Evolutionary conservation across 2,113 vertebrate genomes (phyloP).

Genomic region (Mustelus asterias): DNA sequence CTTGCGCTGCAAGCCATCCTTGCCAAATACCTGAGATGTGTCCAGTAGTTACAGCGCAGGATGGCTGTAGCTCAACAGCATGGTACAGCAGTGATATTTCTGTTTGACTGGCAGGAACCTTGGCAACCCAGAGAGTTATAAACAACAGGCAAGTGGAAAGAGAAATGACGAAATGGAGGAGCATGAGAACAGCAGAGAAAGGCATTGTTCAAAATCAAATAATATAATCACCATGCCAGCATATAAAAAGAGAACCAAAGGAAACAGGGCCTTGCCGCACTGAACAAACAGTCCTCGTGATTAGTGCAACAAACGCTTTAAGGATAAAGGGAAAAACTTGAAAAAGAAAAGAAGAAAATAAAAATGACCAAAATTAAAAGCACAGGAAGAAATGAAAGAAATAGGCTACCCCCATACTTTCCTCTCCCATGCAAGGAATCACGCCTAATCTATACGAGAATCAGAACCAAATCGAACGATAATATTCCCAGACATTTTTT

Average conservation of each 20-base stretch:
- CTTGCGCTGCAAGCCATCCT: neutral
- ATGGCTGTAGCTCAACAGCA: neutral
- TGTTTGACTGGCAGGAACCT: neutral
- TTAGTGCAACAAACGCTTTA: constrained; percentile 32
- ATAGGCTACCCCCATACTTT: neutral
- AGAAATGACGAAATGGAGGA: neutral
- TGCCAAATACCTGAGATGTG: neutral
- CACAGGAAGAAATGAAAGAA: neutral
- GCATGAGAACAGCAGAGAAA: neutral
- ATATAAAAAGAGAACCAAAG: neutral
- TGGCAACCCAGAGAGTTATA: neutral
- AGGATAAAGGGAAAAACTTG: neutral
- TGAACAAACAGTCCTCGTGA: constrained; percentile 3
- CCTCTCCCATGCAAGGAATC: neutral
- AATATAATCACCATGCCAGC: neutral
- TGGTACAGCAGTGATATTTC: neutral
- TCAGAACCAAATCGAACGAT: neutral
- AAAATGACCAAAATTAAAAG: constrained; percentile 7
- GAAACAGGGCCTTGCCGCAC: constrained; percentile 7
- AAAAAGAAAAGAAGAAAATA: constrained; percentile 5
- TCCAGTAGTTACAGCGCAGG: neutral
- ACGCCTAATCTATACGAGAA: neutral
- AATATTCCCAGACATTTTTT: neutral
- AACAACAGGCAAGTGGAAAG: neutral
- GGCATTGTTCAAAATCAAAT: neutral